Evolutionary conservation across 2,888 invertebrate genomes (phyloP).

Genomic region (Dyspetes luteomarginatus): DNA sequence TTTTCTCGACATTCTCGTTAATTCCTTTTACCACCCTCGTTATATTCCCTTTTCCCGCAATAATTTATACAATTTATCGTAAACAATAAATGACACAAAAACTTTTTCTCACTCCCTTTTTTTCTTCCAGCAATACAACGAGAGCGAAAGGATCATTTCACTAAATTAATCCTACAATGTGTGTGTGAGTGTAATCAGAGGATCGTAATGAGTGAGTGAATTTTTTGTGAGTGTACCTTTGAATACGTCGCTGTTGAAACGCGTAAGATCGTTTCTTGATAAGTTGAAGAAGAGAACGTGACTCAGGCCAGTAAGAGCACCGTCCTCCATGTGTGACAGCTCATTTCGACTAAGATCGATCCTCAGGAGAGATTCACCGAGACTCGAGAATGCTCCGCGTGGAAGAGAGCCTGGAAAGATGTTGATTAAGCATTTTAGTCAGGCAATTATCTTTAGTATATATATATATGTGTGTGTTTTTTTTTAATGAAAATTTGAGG

Average conservation of each 20-base stretch:
- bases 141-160: constrained; percentile 53
- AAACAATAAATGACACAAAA: constrained; percentile 1
- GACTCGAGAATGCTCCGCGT: constrained; percentile 86
- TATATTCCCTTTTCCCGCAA: constrained; percentile 43
- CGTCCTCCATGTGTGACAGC: constrained; percentile 90
- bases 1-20: constrained; percentile 39
- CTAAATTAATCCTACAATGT: neutral
- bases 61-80: neutral
- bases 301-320: constrained; percentile 88
- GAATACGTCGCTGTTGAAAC: constrained; percentile 94
- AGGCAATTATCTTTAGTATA: neutral
- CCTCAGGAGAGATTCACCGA: constrained; percentile 86
- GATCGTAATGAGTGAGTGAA: neutral
- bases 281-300: constrained; percentile 89
- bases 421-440: neutral
- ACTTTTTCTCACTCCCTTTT: neutral
- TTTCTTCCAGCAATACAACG: neutral
- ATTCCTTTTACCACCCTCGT: constrained; percentile 45
- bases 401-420: constrained; percentile 87
- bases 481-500: too few relatives aligned
- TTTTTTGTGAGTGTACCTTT: constrained; percentile 83
- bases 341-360: constrained; percentile 92
- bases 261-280: constrained; percentile 90
- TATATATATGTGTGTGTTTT: too few relatives aligned
- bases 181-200: neutral